Base-by-base conservation (phyloP, 2,113 vertebrate genomes). In the Cyprinodon variegatus region DNA sequence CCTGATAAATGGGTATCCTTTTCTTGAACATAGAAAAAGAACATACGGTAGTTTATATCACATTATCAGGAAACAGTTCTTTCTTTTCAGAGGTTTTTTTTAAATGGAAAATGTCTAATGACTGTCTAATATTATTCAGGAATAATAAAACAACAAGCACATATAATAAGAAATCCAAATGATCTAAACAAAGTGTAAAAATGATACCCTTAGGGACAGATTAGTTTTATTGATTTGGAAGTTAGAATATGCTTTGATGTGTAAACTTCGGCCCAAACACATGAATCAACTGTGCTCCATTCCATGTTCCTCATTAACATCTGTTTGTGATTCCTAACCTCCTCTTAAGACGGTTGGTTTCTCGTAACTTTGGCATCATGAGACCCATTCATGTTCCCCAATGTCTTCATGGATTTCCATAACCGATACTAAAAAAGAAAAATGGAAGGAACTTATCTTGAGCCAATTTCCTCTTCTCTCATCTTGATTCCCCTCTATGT, bases 371-470 rank as follows among this genome's bases (percentile, higher is more conserved):
- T 92, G 89, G 92, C 90, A 90, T 78, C 79, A 81, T 88, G 72
- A 83, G 40, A 78, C 79, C 60, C 85, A 76, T 83, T 93, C 82
- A 74, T 67, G 62, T 71, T 82, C 77, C 84, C 77, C 77, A 88
- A 87, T 83, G 79, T 83, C 80, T 48, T 72, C 81, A 80, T 84
- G 79, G 77, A 91, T 93, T 93, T 91, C 73, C 88, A 91, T 93
- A 92, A 93, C 89, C 89, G 90, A 89, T 84, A 89, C 76, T 88
- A 87, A 92, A 88, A 89, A 88, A 90, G 90, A 93, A 83, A 85
- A 86, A 93, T 81, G 88, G 68, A 3, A 15, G 20, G 13, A 61
- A 65, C 76, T 83, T 78, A 78, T 48, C 65, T 65, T 59, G 63
- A 29, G 60, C 65, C 68, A 60, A 65, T 70, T 59, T 64, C 48